These are phyloP conservation scores for Geotrypetes seraphini DNA, from an alignment of 2,797 vertebrate species.

Conservation along the genomic window DNA sequence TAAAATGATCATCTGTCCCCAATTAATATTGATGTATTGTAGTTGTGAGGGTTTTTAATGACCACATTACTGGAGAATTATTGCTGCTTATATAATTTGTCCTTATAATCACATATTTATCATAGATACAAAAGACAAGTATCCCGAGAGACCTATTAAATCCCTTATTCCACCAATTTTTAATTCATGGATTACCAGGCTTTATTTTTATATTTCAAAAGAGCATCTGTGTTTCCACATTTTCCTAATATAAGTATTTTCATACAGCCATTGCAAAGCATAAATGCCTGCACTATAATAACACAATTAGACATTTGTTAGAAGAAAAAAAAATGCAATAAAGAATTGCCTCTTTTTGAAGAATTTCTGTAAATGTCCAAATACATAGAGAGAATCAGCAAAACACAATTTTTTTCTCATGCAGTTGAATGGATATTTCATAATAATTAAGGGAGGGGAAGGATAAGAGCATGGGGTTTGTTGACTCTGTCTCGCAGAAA, in stretches of 20 bases:
- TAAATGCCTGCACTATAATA: too few relatives aligned
- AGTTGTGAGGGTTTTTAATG: constrained; percentile 70
- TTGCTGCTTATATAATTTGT: constrained; percentile 78
- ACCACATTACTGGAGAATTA: constrained; percentile 74
- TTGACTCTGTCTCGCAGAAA: too few relatives aligned
- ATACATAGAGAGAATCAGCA: too few relatives aligned
- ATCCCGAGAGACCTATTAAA: constrained; percentile 58
- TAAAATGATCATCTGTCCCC: constrained; percentile 73
- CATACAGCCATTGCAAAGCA: constrained; percentile 30
- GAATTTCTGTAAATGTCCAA: too few relatives aligned
- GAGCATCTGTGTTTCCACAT: constrained; percentile 27
- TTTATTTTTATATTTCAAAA: constrained; percentile 13
- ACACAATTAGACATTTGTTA: too few relatives aligned
- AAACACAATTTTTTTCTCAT: too few relatives aligned
- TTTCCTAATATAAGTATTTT: constrained; percentile 27
- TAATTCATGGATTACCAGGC: constrained; percentile 47
- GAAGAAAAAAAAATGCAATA: too few relatives aligned
- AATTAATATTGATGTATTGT: constrained; percentile 87
- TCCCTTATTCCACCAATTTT: constrained; percentile 39
- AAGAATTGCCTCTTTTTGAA: too few relatives aligned
- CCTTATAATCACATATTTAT: constrained; percentile 85
- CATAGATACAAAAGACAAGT: constrained; percentile 51
- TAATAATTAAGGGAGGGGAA: too few relatives aligned
- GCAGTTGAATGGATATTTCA: too few relatives aligned
- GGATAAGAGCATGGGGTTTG: too few relatives aligned